phyloP scores from a whole-genome alignment of 2,888 invertebrate species.

The Omphaloscelis lunosa region DNA sequence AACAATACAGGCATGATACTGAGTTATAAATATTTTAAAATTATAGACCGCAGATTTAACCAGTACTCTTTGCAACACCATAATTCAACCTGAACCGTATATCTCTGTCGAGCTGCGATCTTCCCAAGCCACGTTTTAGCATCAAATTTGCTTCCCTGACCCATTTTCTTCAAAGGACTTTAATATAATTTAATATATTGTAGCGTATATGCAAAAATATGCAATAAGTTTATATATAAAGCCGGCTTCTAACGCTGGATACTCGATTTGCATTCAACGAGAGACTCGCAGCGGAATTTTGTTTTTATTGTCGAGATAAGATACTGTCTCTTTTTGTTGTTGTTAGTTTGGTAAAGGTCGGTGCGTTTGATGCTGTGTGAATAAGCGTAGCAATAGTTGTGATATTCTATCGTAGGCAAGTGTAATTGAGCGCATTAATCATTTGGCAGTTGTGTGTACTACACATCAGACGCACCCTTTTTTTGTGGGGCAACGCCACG shows the following conservation, averaged over 20 bases:
- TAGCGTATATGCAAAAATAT: constrained; percentile 68
- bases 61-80: constrained; percentile 24
- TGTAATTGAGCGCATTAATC: not conserved
- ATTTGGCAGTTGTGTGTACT: not conserved
- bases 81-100: constrained; percentile 25
- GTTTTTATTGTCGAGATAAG: constrained; percentile 77
- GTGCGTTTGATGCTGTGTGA: constrained; percentile 22
- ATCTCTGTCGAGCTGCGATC: constrained; percentile 29
- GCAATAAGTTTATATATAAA: constrained; percentile 69
- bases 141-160: constrained; percentile 63
- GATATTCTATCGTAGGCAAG: not conserved
- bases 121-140: constrained; percentile 45
- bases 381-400: not conserved
- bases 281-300: constrained; percentile 69
- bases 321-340: constrained; percentile 67
- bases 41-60: not conserved
- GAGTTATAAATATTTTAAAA: not conserved
- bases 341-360: constrained; percentile 31
- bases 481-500: too few species aligned
- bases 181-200: constrained; percentile 63
- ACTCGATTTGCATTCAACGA: constrained; percentile 74
- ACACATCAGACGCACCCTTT: too few species aligned
- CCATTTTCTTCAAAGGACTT: constrained; percentile 59
- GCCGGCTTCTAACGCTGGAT: constrained; percentile 60
- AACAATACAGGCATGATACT: not conserved